Evolutionary conservation across 2,113 vertebrate species (phyloP).

Genomic region (Myodes glareolus): DNA sequence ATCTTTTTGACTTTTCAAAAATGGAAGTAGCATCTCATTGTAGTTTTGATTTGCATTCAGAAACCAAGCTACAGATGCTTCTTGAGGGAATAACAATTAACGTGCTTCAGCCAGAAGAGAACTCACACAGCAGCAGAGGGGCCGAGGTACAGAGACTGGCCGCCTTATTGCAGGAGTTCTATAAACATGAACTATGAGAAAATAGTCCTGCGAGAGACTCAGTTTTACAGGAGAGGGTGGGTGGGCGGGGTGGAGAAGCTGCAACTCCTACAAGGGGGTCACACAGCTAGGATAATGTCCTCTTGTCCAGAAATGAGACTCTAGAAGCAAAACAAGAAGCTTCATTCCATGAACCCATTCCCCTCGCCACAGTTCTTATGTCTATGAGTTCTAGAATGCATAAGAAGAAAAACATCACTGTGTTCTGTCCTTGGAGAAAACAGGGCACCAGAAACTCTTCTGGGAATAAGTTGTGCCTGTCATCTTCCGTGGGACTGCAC

Average conservation of each 20-base stretch:
- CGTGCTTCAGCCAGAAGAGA: background rate
- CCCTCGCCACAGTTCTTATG: background rate
- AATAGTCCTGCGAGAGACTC: background rate
- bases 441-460: background rate
- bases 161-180: background rate
- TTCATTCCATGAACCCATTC: background rate
- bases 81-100: background rate
- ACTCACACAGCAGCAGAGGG: background rate
- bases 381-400: slow-evolving; percentile 26
- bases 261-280: background rate
- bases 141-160: too few relatives aligned
- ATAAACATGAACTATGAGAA: background rate
- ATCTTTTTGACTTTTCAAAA: background rate
- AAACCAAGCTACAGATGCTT: background rate
- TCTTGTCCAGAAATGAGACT: slow-evolving; percentile 32
- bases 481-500: slow-evolving; percentile 7
- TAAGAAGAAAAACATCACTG: background rate
- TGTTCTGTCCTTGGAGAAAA: slow-evolving; percentile 37
- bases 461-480: slow-evolving; percentile 18
- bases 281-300: background rate
- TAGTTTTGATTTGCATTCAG: slow-evolving; percentile 22
- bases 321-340: background rate
- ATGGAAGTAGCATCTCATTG: background rate
- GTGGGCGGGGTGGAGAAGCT: background rate
- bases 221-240: slow-evolving; percentile 22